A percentile compares a stretch with the other conserved stretches of the same genome.
These are phyloP conservation scores for Psittacula cyanocephala DNA, from an alignment of 2,113 vertebrate species.

Conservation along the genomic window DNA sequence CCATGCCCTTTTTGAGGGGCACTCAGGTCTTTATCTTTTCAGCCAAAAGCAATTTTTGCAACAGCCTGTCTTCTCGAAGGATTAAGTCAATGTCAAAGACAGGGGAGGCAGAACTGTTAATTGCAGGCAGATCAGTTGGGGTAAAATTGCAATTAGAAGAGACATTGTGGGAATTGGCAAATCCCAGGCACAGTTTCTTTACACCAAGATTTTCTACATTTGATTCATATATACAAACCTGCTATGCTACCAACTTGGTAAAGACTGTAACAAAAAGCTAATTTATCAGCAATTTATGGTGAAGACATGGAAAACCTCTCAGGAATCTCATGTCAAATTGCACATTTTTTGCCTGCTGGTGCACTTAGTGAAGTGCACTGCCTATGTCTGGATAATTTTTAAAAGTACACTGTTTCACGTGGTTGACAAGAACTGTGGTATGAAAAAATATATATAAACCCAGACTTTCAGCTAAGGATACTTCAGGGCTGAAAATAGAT, in stretches of 20 bases:
- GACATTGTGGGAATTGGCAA: not conserved
- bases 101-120: slow-evolving; percentile 32
- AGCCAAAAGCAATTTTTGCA: slow-evolving; percentile 31
- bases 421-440: not conserved
- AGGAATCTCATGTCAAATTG: not conserved
- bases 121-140: slow-evolving; percentile 29
- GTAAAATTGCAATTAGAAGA: slow-evolving; percentile 37
- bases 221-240: not conserved
- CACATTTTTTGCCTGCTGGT: not conserved
- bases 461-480: not conserved
- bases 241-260: slow-evolving; percentile 24
- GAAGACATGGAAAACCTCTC: not conserved
- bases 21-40: not conserved
- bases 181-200: not conserved
- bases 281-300: not conserved
- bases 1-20: not conserved
- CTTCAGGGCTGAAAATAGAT: not conserved
- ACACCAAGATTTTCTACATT: not conserved
- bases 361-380: not conserved
- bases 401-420: not conserved
- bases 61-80: slow-evolving; percentile 17
- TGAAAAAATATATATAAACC: not conserved
- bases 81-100: slow-evolving; percentile 18
- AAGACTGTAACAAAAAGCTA: not conserved
- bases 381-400: not conserved